These are phyloP conservation scores for Nemotelus pantherinus DNA, from an alignment of 2,888 invertebrate species.

Conservation along the genomic window DNA sequence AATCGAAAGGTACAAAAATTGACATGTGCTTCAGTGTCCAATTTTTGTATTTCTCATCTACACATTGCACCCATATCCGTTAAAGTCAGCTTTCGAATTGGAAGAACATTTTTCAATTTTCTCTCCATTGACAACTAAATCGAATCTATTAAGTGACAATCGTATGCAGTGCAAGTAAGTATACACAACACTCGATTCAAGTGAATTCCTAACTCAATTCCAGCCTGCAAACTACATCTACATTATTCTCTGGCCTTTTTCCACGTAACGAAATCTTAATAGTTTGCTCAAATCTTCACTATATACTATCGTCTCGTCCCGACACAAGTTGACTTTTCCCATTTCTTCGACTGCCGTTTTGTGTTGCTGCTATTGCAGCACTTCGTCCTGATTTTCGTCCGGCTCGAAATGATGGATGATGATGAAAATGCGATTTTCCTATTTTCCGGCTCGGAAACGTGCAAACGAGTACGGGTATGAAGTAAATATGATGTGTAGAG, in stretches of 20 bases:
- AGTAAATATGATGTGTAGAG: neutral
- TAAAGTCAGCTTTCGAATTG: too few species aligned
- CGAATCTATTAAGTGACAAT: slow-evolving; percentile 20
- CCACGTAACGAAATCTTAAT: neutral
- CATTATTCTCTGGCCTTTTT: neutral
- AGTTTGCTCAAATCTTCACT: slow-evolving; percentile 31
- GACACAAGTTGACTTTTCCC: slow-evolving; percentile 27
- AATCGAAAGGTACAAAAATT: neutral
- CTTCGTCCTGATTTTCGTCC: neutral
- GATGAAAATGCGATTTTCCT: slow-evolving; percentile 26
- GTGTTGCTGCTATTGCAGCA: neutral
- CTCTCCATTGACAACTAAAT: slow-evolving; percentile 14
- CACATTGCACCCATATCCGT: too few species aligned
- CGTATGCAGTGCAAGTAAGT: neutral
- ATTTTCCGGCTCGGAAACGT: slow-evolving; percentile 22
- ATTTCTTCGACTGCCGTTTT: neutral
- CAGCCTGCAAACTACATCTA: neutral
- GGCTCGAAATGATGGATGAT: slow-evolving; percentile 20
- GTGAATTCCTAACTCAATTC: neutral
- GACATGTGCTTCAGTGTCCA: neutral
- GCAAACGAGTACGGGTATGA: neutral
- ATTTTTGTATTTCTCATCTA: too few species aligned
- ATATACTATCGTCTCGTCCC: neutral
- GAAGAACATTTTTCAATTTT: slow-evolving; percentile 21
- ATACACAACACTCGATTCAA: neutral